These are phyloP conservation scores for Phenganax marumi DNA, from an alignment of 92 coral and sea anemone genomes.

Conservation along the genomic window DNA sequence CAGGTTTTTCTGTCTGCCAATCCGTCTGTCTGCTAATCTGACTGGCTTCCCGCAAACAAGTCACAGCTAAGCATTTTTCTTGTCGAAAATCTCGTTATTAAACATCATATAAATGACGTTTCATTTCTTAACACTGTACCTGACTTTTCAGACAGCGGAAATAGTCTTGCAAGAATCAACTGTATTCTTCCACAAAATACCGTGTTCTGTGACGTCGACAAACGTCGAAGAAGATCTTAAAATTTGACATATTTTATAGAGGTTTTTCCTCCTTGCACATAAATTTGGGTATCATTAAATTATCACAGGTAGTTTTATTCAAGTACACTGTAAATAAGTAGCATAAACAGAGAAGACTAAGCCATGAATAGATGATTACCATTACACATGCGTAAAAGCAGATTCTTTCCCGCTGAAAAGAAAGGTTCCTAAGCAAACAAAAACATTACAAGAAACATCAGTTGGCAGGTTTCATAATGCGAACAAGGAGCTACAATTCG, in stretches of 20 bases:
- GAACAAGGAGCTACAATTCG: neutral
- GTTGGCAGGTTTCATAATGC: neutral
- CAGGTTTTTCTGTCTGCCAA: too few species aligned
- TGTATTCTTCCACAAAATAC: conserved; percentile 98
- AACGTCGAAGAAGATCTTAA: conserved; percentile 81
- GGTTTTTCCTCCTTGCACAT: neutral
- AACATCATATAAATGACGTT: neutral
- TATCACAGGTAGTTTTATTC: neutral
- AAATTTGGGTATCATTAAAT: neutral
- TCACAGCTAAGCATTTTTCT: too few species aligned
- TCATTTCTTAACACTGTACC: conserved; percentile 45
- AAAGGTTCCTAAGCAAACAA: conserved; percentile 69
- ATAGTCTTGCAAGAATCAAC: conserved; percentile 85
- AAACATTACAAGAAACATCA: neutral
- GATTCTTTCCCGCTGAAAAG: conserved; percentile 81
- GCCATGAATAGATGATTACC: conserved; percentile 53
- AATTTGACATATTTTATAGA: neutral
- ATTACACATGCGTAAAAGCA: conserved; percentile 91
- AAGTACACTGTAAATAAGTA: neutral
- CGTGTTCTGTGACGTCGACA: conserved; percentile 93
- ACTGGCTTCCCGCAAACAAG: too few species aligned
- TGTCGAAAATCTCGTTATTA: too few species aligned
- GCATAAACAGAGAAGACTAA: neutral
- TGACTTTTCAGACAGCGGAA: conserved; percentile 91
- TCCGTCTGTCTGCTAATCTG: too few species aligned